Conservation (phyloP, 2,113 vertebrate genomes). For the Heterochromis multidens region DNA sequence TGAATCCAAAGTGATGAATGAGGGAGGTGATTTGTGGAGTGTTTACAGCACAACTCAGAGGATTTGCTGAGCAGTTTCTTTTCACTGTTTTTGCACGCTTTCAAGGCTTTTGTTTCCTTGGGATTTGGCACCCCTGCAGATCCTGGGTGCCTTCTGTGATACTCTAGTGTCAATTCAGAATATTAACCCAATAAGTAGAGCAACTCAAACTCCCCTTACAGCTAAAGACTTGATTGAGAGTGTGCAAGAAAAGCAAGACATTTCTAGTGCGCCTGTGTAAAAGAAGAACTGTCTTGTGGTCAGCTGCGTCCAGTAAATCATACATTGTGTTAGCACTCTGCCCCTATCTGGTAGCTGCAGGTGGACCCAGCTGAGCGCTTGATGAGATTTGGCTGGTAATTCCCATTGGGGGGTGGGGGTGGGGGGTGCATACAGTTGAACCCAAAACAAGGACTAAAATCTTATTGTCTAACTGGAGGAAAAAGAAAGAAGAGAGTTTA, state of each 20-base stretch:
- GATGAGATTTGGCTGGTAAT: constrained; percentile 3
- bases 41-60: constrained; percentile 54
- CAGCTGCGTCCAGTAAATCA: constrained; percentile 61
- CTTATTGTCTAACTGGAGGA: constrained; percentile 26
- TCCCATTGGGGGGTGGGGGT: background rate
- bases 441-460: constrained; percentile 22
- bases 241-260: constrained; percentile 1
- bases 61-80: constrained; percentile 23
- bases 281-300: constrained; percentile 56
- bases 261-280: constrained; percentile 15
- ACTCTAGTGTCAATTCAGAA: background rate
- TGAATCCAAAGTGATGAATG: constrained; percentile 67
- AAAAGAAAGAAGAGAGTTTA: constrained; percentile 13
- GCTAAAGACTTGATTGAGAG: background rate
- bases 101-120: background rate
- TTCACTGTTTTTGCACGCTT: constrained; percentile 9
- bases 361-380: constrained; percentile 28
- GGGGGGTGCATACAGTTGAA: background rate
- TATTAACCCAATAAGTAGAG: background rate
- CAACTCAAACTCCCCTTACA: background rate
- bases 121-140: background rate
- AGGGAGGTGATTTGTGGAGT: constrained; percentile 64
- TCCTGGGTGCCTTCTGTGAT: background rate
- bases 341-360: constrained; percentile 67
- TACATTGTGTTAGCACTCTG: constrained; percentile 50